Conservation (phyloP, 37 sponge, comb jelly and placozoan species). For the Dysidea cf. avara region DNA sequence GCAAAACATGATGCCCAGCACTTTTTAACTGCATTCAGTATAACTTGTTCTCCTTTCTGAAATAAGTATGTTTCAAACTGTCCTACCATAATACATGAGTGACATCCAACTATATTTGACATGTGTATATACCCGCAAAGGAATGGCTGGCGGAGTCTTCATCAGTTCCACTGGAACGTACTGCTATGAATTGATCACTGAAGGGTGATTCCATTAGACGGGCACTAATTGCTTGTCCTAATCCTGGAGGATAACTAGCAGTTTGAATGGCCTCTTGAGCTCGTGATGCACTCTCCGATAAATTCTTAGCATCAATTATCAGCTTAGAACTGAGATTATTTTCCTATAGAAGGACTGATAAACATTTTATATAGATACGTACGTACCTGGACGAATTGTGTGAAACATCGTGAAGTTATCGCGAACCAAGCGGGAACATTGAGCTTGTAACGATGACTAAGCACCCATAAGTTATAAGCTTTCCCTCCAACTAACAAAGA, state of each 20-base stretch:
- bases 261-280: constrained; percentile 27
- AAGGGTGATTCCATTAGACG: constrained; percentile 36
- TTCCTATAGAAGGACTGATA: constrained; percentile 15
- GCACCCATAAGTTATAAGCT: constrained; percentile 72
- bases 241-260: constrained; percentile 20
- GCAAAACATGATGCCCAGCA: constrained; percentile 88
- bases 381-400: constrained; percentile 48
- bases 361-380: neutral
- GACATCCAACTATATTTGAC: too few relatives aligned
- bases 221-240: constrained; percentile 28
- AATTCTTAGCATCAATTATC: constrained; percentile 15
- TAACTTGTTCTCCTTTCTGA: constrained; percentile 55
- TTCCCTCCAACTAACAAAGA: constrained; percentile 63
- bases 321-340: constrained; percentile 39
- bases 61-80: constrained; percentile 88
- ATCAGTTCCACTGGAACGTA: constrained; percentile 88
- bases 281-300: constrained; percentile 23
- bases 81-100: constrained; percentile 24
- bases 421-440: constrained; percentile 79
- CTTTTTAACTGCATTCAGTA: constrained; percentile 45
- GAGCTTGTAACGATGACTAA: constrained; percentile 25
- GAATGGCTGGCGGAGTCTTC: constrained; percentile 87
- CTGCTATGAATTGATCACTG: constrained; percentile 60
- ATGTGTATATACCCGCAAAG: constrained; percentile 67
- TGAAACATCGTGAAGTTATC: constrained; percentile 64